Evolutionary conservation across 2,888 invertebrate species (phyloP).

Genomic region (Ochropacha duplaris): DNA sequence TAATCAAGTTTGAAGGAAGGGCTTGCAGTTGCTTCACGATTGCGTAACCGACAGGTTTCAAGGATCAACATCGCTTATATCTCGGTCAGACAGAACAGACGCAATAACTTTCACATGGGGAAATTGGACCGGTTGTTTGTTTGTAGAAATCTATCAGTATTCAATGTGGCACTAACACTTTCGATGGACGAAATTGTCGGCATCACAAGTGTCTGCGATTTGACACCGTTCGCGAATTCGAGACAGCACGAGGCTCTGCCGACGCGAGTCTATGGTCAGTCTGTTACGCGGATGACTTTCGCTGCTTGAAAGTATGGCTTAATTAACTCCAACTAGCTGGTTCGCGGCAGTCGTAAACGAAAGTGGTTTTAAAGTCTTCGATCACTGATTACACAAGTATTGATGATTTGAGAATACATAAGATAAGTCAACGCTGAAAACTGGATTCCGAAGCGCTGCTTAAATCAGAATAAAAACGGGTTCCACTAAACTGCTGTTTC

Average conservation of each 20-base stretch:
- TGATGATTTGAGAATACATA: background rate
- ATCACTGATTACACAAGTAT: background rate
- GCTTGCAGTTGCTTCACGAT: background rate
- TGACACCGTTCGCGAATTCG: slow-evolving; percentile 9
- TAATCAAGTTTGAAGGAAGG: background rate
- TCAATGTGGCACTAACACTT: slow-evolving; percentile 44
- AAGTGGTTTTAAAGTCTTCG: background rate
- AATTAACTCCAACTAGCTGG: background rate
- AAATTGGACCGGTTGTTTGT: slow-evolving; percentile 29
- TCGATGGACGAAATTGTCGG: slow-evolving; percentile 38
- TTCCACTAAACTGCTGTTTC: background rate
- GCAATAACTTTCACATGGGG: slow-evolving; percentile 44
- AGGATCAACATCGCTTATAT: background rate
- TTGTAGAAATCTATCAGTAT: slow-evolving; percentile 49
- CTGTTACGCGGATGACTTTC: background rate
- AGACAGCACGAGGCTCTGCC: background rate
- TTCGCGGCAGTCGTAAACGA: background rate
- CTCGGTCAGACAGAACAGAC: slow-evolving; percentile 5
- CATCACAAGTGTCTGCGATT: slow-evolving; percentile 33
- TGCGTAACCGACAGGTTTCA: slow-evolving; percentile 6
- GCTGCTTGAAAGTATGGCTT: slow-evolving; percentile 2
- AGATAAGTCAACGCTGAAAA: no score
- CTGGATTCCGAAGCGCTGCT: background rate
- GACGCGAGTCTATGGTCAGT: background rate
- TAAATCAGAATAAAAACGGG: no score